phyloP scores from a whole-genome alignment of 1,140 invertebrate genomes.

The Sogatella furcifera region DNA sequence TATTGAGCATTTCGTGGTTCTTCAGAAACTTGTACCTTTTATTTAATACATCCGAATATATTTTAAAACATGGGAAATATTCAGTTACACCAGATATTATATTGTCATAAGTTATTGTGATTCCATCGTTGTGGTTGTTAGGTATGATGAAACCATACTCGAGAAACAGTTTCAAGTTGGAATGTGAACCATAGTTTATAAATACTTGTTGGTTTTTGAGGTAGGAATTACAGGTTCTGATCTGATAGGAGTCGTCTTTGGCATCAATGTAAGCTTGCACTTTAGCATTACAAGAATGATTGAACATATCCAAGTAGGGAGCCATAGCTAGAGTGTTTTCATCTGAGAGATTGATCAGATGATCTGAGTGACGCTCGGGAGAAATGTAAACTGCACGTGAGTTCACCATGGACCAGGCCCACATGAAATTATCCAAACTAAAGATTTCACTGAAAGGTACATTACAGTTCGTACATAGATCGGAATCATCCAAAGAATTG shows the following conservation, averaged over 20 bases:
- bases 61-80: conserved; percentile 1
- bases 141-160: conserved; percentile 28
- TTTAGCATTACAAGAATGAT: conserved; percentile 36
- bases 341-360: conserved; percentile 20
- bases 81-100: conserved; percentile 16
- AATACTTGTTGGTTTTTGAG: conserved; percentile 25
- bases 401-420: conserved; percentile 47
- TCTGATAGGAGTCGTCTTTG: conserved; percentile 20
- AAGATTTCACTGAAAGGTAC: conserved; percentile 18
- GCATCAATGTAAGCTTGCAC: conserved; percentile 20
- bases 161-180: conserved; percentile 25
- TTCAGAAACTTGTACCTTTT: conserved; percentile 40
- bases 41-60: conserved; percentile 20
- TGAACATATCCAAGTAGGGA: conserved; percentile 52
- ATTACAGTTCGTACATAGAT: conserved; percentile 23
- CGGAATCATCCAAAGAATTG: not conserved
- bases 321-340: conserved; percentile 40
- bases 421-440: conserved; percentile 24
- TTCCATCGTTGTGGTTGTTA: conserved; percentile 22
- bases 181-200: conserved; percentile 27
- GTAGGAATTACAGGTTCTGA: conserved; percentile 21
- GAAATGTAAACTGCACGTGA: conserved; percentile 40
- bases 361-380: conserved; percentile 18
- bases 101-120: conserved; percentile 17
- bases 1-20: conserved; percentile 35